A percentile compares a stretch with the other conserved stretches of the same genome.
Evolutionary conservation across 2,888 invertebrate genomes (phyloP).

Genomic region (Pristionchus exspectatus): DNA sequence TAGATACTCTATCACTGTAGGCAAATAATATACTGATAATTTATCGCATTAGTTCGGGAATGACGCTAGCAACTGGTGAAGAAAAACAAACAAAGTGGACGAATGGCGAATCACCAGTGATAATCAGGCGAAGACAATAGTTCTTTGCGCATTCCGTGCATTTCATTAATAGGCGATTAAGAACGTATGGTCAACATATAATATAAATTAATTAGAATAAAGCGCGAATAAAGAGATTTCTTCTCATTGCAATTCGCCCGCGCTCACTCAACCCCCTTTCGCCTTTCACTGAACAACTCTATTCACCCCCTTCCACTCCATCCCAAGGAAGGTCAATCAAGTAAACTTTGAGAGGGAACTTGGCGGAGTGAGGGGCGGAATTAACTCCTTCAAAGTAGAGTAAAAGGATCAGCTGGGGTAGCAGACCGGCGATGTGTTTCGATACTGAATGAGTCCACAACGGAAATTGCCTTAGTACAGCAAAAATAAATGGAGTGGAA

Average conservation of each 20-base stretch:
- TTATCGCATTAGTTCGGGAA: too few relatives aligned
- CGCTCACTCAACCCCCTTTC: background rate
- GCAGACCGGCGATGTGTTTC: too few relatives aligned
- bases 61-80: too few relatives aligned
- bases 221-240: background rate
- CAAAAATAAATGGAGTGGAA: background rate
- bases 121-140: background rate
- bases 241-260: background rate
- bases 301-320: background rate
- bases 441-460: background rate
- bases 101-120: background rate
- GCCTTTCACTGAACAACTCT: slow-evolving; percentile 13
- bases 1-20: too few relatives aligned
- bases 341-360: background rate
- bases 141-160: background rate
- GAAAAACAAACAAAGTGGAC: background rate
- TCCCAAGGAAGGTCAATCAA: slow-evolving; percentile 34
- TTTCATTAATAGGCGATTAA: background rate
- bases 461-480: background rate
- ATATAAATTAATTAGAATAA: background rate
- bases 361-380: background rate
- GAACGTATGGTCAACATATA: background rate
- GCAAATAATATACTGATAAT: too few relatives aligned
- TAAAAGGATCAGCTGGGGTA: background rate
- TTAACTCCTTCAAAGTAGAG: background rate